Conservation (phyloP, 2,113 vertebrate genomes). For the Poeciliopsis occidentalis region DNA sequence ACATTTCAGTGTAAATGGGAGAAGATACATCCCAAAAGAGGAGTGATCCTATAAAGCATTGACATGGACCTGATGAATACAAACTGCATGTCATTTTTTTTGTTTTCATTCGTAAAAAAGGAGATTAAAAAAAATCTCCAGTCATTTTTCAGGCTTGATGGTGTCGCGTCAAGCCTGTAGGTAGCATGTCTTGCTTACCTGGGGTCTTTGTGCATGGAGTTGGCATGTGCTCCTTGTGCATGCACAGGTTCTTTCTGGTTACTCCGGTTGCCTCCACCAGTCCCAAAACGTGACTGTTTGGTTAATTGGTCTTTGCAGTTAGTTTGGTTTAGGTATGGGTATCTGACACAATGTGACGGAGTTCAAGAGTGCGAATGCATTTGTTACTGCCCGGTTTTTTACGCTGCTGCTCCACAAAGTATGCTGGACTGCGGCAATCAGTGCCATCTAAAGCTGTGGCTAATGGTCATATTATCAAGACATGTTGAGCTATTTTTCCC, state of each 20-base stretch:
- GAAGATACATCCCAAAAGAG: background rate
- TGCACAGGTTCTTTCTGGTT: too few relatives aligned
- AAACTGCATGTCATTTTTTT: background rate
- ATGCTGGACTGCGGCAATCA: slow-evolving; percentile 44
- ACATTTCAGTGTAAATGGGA: background rate
- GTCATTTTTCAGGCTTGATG: background rate
- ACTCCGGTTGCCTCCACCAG: background rate
- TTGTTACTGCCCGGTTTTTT: slow-evolving; percentile 36
- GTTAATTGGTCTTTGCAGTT: background rate
- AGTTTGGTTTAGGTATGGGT: background rate
- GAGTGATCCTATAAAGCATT: background rate
- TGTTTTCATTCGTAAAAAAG: background rate
- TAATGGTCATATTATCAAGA: slow-evolving; percentile 63
- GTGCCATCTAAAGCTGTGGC: slow-evolving; percentile 64
- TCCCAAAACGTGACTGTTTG: background rate
- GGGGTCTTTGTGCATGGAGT: too few relatives aligned
- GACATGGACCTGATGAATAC: background rate
- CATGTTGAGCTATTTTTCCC: slow-evolving; percentile 40
- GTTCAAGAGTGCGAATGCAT: background rate
- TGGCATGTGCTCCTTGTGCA: background rate
- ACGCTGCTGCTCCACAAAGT: slow-evolving; percentile 18
- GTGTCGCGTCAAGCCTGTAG: too few relatives aligned
- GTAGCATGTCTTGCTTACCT: background rate
- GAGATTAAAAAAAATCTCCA: background rate
- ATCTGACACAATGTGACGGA: background rate